phyloP scores from a whole-genome alignment of 2,113 vertebrate species.

The Amphiprion ocellaris region DNA sequence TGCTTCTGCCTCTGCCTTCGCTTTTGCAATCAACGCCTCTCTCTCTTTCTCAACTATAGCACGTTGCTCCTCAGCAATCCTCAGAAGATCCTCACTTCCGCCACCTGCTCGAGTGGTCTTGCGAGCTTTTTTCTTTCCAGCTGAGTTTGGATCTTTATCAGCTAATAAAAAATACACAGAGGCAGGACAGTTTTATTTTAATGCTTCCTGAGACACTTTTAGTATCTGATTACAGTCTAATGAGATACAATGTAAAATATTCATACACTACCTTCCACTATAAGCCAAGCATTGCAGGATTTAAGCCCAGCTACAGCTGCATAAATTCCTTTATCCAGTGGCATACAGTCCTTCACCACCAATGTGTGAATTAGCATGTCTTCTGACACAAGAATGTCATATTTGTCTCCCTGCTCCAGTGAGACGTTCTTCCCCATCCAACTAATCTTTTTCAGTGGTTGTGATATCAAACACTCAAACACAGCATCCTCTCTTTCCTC shows the following conservation, averaged over 20 bases:
- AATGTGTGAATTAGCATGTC: conserved; percentile 89
- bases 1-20: conserved; percentile 51
- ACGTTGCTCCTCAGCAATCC: conserved; percentile 75
- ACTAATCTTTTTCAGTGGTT: conserved; percentile 75
- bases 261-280: conserved; percentile 85
- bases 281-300: conserved; percentile 89
- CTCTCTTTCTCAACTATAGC: conserved; percentile 72
- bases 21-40: conserved; percentile 65
- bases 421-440: conserved; percentile 86
- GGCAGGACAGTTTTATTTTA: neutral
- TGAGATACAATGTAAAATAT: neutral
- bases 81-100: conserved; percentile 68
- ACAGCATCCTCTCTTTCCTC: conserved; percentile 82
- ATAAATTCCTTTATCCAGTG: conserved; percentile 89
- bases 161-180: conserved; percentile 56
- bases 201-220: too few relatives aligned
- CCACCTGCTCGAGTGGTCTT: conserved; percentile 82
- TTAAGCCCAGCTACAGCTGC: conserved; percentile 82
- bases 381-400: conserved; percentile 84
- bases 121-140: conserved; percentile 78
- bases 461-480: conserved; percentile 87
- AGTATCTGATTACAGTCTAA: neutral
- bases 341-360: conserved; percentile 81
- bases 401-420: conserved; percentile 83
- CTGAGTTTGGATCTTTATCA: conserved; percentile 72